Percentiles rank a stretch among this genome's conserved stretches.
Evolutionary conservation across 30 jellyfish, hydroid and myxozoan species (phyloP).

Genomic region (Cassiopea xamachana): DNA sequence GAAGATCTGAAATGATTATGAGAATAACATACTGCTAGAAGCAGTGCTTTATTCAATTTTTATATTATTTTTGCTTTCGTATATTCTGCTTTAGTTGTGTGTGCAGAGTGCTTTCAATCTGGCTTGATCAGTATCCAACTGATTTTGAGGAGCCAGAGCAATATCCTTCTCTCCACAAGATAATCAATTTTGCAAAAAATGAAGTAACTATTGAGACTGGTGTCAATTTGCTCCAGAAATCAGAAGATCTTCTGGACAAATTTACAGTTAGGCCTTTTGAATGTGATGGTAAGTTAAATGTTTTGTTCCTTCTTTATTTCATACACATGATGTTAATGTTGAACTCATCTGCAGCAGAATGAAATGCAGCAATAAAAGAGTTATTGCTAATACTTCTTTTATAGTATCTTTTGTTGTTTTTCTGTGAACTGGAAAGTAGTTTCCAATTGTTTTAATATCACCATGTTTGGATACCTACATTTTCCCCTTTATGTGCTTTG

Average conservation of each 20-base stretch:
- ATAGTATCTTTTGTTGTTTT: too few species aligned
- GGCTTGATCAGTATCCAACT: conserved; percentile 91
- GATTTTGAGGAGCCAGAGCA: conserved; percentile 91
- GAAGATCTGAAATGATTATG: too few species aligned
- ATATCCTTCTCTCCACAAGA: conserved; percentile 67
- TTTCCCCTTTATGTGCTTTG: too few species aligned
- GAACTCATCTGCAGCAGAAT: too few species aligned
- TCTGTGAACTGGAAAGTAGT: too few species aligned
- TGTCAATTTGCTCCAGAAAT: conserved; percentile 27
- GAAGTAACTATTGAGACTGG: conserved; percentile 24
- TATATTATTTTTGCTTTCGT: background rate
- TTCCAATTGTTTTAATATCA: too few species aligned
- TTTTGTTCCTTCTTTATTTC: too few species aligned
- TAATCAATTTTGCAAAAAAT: conserved; percentile 57
- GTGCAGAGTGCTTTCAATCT: conserved; percentile 72
- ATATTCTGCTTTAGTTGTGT: conserved; percentile 58
- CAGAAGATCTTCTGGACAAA: conserved; percentile 56
- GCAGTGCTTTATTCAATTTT: background rate
- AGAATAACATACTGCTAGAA: too few species aligned
- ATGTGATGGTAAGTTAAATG: conserved; percentile 60
- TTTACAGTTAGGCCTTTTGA: conserved; percentile 87
- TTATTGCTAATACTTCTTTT: too few species aligned
- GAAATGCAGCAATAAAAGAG: too few species aligned
- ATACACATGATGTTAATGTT: too few species aligned
- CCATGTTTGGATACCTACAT: too few species aligned